These are phyloP conservation scores for Diplolepis rosae DNA, from an alignment of 2,888 invertebrate genomes.

Conservation along the genomic window DNA sequence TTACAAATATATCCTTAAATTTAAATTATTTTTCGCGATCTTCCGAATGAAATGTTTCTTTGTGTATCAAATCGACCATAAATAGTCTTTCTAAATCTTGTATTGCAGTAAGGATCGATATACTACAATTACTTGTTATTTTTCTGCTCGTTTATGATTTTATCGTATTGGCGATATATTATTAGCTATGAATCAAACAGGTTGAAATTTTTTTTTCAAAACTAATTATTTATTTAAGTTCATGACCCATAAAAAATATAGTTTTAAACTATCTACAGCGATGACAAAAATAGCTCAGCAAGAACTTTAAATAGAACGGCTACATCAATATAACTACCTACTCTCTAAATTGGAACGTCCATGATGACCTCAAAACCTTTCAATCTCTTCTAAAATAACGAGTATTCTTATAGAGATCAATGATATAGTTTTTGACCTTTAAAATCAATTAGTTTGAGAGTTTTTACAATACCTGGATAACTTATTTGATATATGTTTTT, in stretches of 20 bases:
- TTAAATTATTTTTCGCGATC: too few relatives aligned
- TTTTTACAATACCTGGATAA: too few relatives aligned
- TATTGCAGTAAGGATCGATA: not conserved
- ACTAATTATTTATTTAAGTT: not conserved
- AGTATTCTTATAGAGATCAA: not conserved
- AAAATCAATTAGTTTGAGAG: too few relatives aligned
- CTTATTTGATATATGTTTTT: too few relatives aligned
- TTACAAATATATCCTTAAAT: too few relatives aligned
- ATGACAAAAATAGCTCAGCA: conserved; percentile 30
- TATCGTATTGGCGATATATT: too few relatives aligned
- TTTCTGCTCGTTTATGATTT: too few relatives aligned
- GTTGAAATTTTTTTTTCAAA: too few relatives aligned
- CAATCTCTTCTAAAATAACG: not conserved
- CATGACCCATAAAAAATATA: not conserved
- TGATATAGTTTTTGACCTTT: too few relatives aligned
- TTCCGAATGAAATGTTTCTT: too few relatives aligned
- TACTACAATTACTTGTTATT: not conserved
- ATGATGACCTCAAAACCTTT: conserved; percentile 17
- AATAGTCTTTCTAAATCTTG: not conserved
- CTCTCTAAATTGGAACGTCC: not conserved
- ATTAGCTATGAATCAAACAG: too few relatives aligned
- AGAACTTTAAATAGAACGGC: conserved; percentile 33
- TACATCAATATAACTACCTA: conserved; percentile 7
- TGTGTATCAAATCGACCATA: not conserved
- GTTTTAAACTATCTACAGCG: not conserved